Evolutionary conservation across 2,888 invertebrate genomes (phyloP).

Genomic region (Ennomos fuscantarius): DNA sequence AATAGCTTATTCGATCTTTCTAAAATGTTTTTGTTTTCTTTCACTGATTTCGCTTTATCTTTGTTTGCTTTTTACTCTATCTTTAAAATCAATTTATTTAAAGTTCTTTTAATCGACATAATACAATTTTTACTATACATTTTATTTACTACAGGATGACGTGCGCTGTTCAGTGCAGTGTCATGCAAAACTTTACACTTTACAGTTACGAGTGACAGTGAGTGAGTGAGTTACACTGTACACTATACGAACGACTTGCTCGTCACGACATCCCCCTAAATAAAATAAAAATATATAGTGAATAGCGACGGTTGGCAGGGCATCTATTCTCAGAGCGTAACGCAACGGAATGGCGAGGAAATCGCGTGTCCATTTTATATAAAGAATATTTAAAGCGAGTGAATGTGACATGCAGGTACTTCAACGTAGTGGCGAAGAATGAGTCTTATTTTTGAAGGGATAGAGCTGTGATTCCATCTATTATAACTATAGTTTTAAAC

Average conservation of each 20-base stretch:
- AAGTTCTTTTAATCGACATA: too few species aligned
- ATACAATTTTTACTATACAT: too few species aligned
- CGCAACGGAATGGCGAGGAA: conserved; percentile 11
- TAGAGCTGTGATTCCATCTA: too few species aligned
- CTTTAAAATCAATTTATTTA: too few species aligned
- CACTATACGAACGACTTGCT: too few species aligned
- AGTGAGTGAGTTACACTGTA: too few species aligned
- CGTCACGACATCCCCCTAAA: too few species aligned
- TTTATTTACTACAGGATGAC: too few species aligned
- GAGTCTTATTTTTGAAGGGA: neutral
- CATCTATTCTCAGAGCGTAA: neutral
- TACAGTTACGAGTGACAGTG: too few species aligned
- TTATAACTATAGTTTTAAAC: too few species aligned
- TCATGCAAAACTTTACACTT: too few species aligned
- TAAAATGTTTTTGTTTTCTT: conserved; percentile 5
- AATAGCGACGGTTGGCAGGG: conserved; percentile 9
- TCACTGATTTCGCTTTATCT: neutral
- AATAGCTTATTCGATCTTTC: conserved; percentile 11
- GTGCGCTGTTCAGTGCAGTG: too few species aligned
- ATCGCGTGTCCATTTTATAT: conserved; percentile 11
- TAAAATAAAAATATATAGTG: conserved; percentile 1
- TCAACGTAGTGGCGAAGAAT: neutral
- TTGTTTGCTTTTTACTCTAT: neutral
- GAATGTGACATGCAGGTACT: neutral
- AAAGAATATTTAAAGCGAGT: conserved; percentile 2